These are phyloP conservation scores for Pionites leucogaster DNA, from an alignment of 2,113 vertebrate species.

Conservation along the genomic window DNA sequence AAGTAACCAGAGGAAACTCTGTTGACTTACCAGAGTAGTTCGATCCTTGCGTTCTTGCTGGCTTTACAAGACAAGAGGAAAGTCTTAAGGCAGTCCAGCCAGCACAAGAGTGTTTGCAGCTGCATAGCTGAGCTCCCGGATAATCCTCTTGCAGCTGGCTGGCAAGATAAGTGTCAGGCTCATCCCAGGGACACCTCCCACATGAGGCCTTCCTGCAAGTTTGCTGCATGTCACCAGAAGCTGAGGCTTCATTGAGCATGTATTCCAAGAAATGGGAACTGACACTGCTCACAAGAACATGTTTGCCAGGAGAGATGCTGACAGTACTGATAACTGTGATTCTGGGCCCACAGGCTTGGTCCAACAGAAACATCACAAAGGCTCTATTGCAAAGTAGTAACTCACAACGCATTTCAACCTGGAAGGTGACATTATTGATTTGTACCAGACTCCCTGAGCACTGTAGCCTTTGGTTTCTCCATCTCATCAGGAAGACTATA, in stretches of 20 bases:
- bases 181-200: conserved; percentile 41
- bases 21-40: conserved; percentile 35
- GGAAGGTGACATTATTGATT: background rate
- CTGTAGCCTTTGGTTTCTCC: background rate
- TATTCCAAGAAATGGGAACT: background rate
- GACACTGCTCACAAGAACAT: background rate
- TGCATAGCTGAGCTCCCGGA: background rate
- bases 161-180: conserved; percentile 52
- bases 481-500: background rate
- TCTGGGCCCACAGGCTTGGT: background rate
- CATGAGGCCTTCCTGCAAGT: background rate
- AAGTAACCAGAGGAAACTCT: background rate
- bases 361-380: background rate
- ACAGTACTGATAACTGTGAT: background rate
- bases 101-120: background rate
- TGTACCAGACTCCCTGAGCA: background rate
- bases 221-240: background rate
- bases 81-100: background rate
- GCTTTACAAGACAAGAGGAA: background rate
- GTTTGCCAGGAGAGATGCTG: background rate
- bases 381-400: background rate
- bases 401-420: background rate
- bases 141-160: conserved; percentile 39
- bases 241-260: background rate
- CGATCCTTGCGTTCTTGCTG: background rate